Conservation (phyloP, 1,140 invertebrate genomes). For the Wasmannia auropunctata region DNA sequence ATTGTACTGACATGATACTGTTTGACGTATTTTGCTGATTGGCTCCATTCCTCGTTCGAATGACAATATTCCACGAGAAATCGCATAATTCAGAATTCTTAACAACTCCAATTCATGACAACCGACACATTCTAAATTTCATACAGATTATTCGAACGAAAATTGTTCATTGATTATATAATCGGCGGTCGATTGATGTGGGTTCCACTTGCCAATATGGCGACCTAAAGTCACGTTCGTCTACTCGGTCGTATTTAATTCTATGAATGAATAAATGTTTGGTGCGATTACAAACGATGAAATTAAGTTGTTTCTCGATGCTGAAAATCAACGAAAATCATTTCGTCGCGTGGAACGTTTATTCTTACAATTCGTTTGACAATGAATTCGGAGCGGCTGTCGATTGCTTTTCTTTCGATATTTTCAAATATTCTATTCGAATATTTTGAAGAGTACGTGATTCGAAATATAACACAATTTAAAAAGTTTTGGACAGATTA, state of each 20-base stretch:
- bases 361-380: neutral
- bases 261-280: neutral
- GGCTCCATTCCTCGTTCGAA: neutral
- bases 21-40: neutral
- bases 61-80: neutral
- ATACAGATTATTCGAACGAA: neutral
- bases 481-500: neutral
- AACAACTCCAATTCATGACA: neutral
- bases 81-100: neutral
- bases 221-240: conserved; percentile 72
- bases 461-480: conserved; percentile 1
- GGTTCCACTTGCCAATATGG: conserved; percentile 78
- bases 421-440: neutral
- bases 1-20: neutral
- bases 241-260: neutral
- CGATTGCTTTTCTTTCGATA: neutral
- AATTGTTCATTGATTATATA: conserved; percentile 76
- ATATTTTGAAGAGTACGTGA: neutral
- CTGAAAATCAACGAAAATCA: neutral
- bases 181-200: conserved; percentile 66
- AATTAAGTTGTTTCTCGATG: neutral
- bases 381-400: neutral
- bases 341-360: neutral
- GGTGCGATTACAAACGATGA: too few relatives aligned
- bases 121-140: neutral